phyloP scores from a whole-genome alignment of 2,113 vertebrate genomes.

The Malurus cyaneus region DNA sequence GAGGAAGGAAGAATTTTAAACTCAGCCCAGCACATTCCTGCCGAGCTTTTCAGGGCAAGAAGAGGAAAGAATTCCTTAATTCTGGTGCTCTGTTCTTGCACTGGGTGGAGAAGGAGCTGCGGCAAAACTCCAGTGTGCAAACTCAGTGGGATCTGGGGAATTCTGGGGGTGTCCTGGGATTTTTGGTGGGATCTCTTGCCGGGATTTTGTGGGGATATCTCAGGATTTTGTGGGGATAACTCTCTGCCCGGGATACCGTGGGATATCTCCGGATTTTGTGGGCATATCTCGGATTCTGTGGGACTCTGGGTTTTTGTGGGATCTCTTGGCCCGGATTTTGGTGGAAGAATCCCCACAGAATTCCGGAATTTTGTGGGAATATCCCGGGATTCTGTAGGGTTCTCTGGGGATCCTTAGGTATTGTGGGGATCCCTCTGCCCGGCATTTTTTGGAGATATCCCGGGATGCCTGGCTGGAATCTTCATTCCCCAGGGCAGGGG shows the following conservation, averaged over 20 bases:
- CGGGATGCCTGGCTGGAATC: rapidly evolving
- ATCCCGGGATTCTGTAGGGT: too few relatives aligned
- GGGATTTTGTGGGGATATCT: too few relatives aligned
- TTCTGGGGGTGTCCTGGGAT: too few relatives aligned
- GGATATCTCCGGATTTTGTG: background rate
- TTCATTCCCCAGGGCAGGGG: rapidly evolving
- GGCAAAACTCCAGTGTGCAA: rapidly evolving
- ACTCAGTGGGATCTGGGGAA: rapidly evolving
- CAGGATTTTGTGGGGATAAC: too few relatives aligned
- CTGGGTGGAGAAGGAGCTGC: rapidly evolving
- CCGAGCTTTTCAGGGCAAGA: rapidly evolving
- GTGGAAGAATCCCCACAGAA: rapidly evolving
- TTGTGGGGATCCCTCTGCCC: background rate
- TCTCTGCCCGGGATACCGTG: too few relatives aligned
- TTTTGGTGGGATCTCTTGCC: background rate
- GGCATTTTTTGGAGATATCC: too few relatives aligned
- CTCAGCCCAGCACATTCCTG: rapidly evolving
- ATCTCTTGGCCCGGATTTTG: background rate
- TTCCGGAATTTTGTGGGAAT: too few relatives aligned
- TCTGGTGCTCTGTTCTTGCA: rapidly evolving
- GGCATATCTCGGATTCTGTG: background rate
- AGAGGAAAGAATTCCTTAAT: rapidly evolving
- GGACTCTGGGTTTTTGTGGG: background rate
- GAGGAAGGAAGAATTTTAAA: background rate
- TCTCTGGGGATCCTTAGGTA: background rate